phyloP scores from a whole-genome alignment of 2,113 vertebrate genomes.

The Agapornis roseicollis region DNA sequence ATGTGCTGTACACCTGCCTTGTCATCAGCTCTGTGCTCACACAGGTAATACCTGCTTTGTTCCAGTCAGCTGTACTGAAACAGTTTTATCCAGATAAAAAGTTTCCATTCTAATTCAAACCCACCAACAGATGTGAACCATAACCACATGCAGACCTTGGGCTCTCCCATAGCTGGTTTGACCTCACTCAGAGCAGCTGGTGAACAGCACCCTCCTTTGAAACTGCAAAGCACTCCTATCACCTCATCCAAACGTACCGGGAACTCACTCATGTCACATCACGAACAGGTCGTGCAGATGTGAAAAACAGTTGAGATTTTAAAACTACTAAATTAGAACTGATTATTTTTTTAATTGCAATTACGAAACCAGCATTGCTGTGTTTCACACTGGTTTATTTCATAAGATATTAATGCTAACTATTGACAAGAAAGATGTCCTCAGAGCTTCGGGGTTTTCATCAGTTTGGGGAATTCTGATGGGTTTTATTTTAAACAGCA shows the following conservation, averaged over 20 bases:
- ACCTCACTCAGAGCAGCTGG: neutral
- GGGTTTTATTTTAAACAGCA: neutral
- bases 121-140: neutral
- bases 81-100: neutral
- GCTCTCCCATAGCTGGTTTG: neutral
- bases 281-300: neutral
- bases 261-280: neutral
- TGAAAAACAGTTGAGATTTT: neutral
- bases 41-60: neutral
- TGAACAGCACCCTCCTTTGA: neutral
- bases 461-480: neutral
- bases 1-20: neutral
- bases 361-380: neutral
- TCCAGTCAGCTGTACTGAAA: neutral
- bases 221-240: neutral
- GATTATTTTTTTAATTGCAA: neutral
- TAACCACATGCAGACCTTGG: accelerated
- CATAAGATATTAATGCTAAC: neutral
- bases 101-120: neutral
- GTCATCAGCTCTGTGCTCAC: neutral
- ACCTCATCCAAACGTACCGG: neutral
- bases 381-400: neutral
- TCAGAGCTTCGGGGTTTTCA: neutral
- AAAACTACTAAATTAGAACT: neutral
- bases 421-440: neutral